Evolutionary conservation across 2,888 invertebrate species (phyloP).

Genomic region (Phalangium opilio): DNA sequence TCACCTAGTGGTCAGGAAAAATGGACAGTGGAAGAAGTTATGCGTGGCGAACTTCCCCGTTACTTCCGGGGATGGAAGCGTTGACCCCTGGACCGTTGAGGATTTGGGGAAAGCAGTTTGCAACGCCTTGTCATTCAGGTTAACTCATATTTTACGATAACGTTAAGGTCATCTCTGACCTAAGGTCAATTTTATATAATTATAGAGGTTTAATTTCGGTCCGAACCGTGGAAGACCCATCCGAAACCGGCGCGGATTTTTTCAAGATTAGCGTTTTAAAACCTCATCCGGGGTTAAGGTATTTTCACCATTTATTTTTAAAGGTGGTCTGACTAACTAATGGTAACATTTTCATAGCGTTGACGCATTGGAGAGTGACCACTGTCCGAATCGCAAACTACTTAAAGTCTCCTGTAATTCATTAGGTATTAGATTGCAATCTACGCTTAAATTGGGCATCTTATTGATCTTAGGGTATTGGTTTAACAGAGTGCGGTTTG

Average conservation of each 20-base stretch:
- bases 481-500: conserved; percentile 20
- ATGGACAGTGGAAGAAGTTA: conserved; percentile 58
- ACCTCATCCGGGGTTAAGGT: no score
- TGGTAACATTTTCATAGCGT: no score
- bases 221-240: background rate
- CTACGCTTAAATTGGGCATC: no score
- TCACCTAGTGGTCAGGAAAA: conserved; percentile 53
- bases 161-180: no score
- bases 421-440: no score
- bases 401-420: background rate
- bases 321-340: no score
- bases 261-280: no score
- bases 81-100: conserved; percentile 43
- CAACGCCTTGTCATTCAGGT: conserved; percentile 52
- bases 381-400: background rate
- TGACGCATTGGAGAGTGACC: background rate
- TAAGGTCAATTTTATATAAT: no score
- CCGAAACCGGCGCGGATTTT: background rate
- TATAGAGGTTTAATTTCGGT: background rate
- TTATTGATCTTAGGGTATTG: no score
- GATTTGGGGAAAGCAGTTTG: conserved; percentile 59
- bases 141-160: no score
- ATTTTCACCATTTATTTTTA: no score
- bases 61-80: no score
- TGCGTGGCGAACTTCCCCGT: conserved; percentile 43